These are phyloP conservation scores for Sebastes goodei DNA, from an alignment of 2,797 vertebrate species.

Conservation along the genomic window DNA sequence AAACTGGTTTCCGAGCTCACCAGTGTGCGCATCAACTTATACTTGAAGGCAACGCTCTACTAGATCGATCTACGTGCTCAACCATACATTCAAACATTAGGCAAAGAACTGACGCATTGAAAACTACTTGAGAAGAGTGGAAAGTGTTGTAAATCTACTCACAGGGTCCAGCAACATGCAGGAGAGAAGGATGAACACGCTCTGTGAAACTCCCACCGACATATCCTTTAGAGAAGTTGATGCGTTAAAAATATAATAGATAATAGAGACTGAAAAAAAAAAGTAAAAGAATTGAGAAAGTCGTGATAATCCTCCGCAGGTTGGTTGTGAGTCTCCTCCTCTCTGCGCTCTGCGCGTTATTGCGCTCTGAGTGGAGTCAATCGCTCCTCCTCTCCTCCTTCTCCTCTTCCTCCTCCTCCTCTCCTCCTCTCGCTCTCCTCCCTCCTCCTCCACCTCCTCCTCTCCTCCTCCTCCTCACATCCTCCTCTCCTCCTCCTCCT, in stretches of 20 bases:
- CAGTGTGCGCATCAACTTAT: neutral
- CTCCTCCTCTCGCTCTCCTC: neutral
- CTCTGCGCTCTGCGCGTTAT: constrained; percentile 23
- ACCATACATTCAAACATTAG: neutral
- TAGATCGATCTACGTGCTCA: neutral
- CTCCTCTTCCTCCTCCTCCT: constrained; percentile 9
- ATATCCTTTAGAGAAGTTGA: constrained; percentile 16
- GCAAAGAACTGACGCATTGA: neutral
- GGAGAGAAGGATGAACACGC: constrained; percentile 46
- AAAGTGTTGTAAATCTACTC: constrained; percentile 48
- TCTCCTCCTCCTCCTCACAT: too few relatives aligned
- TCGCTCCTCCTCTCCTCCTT: constrained; percentile 9
- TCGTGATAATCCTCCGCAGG: constrained; percentile 18
- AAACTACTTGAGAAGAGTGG: constrained; percentile 9
- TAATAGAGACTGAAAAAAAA: rapidly evolving
- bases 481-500: neutral
- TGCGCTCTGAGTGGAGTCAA: constrained; percentile 34
- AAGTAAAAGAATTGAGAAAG: neutral
- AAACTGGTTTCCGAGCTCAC: neutral
- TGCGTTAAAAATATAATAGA: too few relatives aligned
- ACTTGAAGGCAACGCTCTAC: neutral
- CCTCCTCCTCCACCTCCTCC: too few relatives aligned
- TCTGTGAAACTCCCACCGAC: constrained; percentile 18
- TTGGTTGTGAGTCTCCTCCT: neutral
- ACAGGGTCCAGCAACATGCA: constrained; percentile 62